Evolutionary conservation across 2,888 invertebrate genomes (phyloP).

Genomic region (Macrophya alboannulata): DNA sequence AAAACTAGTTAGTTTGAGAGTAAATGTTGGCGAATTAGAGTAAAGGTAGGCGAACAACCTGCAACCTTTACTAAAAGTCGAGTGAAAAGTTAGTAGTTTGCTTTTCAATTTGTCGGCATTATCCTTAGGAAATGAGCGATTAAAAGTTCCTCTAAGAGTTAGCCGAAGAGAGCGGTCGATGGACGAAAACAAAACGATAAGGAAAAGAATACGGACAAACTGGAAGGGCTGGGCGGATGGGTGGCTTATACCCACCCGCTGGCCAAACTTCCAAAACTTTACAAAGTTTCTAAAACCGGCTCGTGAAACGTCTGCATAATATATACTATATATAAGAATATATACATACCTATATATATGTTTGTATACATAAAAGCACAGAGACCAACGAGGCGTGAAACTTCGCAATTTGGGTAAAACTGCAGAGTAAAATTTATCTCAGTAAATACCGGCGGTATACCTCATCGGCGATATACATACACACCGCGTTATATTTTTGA

Average conservation of each 20-base stretch:
- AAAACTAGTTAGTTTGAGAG: neutral
- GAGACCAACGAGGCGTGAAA: constrained; percentile 27
- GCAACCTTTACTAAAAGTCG: constrained; percentile 24
- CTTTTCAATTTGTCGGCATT: constrained; percentile 60
- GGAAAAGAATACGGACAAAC: constrained; percentile 38
- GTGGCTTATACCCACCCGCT: neutral
- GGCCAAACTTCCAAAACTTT: constrained; percentile 17
- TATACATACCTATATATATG: neutral
- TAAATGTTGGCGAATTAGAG: neutral
- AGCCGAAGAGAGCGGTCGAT: neutral
- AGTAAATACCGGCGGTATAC: neutral
- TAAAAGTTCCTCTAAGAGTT: constrained; percentile 64
- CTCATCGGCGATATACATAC: neutral
- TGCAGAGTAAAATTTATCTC: neutral
- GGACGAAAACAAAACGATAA: constrained; percentile 36
- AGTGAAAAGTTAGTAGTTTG: constrained; percentile 45
- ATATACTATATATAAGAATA: neutral
- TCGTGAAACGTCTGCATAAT: neutral
- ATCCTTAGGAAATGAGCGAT: constrained; percentile 67
- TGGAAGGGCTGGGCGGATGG: neutral
- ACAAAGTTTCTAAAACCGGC: constrained; percentile 2
- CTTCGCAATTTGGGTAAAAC: constrained; percentile 25
- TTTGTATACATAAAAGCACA: neutral
- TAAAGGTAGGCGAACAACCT: neutral
- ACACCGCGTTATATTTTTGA: neutral